Evolutionary conservation across 2,888 invertebrate species (phyloP), one percentile per base, ranked within the genome.

Genomic region (Limnephilus rhombicus): DNA sequence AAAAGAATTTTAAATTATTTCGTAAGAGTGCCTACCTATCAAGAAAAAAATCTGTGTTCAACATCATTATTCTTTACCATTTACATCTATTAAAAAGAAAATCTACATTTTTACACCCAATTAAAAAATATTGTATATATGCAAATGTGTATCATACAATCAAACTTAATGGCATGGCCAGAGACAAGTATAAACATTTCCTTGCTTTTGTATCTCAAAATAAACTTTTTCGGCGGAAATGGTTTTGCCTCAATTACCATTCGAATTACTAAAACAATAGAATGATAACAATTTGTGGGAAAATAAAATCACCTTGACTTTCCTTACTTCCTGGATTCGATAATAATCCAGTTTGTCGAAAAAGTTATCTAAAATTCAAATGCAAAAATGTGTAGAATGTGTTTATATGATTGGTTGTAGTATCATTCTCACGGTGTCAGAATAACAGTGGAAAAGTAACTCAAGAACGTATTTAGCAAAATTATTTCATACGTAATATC

Each of bases 201-300:
- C 68, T 68, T 68, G 68, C n/a, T 68, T 68, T 68, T 68, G 68
- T 68, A 1, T 86, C 31, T 86, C 13, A 86, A 86, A 45, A 86
- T 18, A n/a, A 24, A n/a, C 29, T 15, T 29, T 45, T 45, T 45
- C 29, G 86, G 45, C 86, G 86, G 86, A 86, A 86, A 49, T 29
- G 49, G 86, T 49, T 86, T 41, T 29, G 86, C 86, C 45, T 45
- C 86, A 86, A 86, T 86, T 86, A 86, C 37, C n/a, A 45, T 45
- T n/a, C n/a, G 86, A 31, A 86, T 49, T 86, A 45, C n/a, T 49
- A 29, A 45, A 45, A 86, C 86, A 86, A 86, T 45, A 11, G 86
- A 45, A 86, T 86, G 86, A 86, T 86, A 86, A 68, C 68, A 68
- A 45, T 86, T 86, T 86, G 86, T 86, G 86, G 45, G 86, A 86